A percentile compares a stretch with the other conserved stretches of the same genome.
Evolutionary conservation across 2,888 invertebrate genomes (phyloP).

Genomic region (Lapara coniferarum): DNA sequence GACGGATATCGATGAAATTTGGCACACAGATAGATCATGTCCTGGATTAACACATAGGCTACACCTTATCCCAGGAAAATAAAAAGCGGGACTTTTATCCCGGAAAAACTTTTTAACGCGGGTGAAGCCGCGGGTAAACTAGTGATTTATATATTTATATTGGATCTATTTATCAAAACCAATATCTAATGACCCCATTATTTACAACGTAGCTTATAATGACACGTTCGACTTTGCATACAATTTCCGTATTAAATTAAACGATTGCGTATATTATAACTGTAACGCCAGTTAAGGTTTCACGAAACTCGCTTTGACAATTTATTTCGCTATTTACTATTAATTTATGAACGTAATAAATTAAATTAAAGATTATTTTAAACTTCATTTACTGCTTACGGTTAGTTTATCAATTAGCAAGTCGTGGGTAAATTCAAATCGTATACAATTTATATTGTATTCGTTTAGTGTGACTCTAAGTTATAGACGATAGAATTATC

Average conservation of each 20-base stretch:
- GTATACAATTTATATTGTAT: too few species aligned
- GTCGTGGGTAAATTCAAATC: too few species aligned
- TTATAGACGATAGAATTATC: too few species aligned
- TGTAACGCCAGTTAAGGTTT: background rate
- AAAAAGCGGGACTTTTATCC: too few species aligned
- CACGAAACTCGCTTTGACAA: constrained; percentile 4
- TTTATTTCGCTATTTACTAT: background rate
- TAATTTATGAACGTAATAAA: constrained; percentile 8
- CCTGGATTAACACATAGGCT: too few species aligned
- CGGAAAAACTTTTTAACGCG: too few species aligned
- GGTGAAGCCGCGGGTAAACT: too few species aligned
- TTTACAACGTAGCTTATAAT: background rate
- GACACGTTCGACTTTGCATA: background rate
- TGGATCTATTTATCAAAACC: background rate
- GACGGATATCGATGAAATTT: too few species aligned
- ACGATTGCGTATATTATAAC: constrained; percentile 3
- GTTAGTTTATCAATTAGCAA: background rate
- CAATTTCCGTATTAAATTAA: constrained; percentile 1
- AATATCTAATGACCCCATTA: background rate
- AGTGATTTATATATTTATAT: background rate
- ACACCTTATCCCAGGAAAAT: too few species aligned
- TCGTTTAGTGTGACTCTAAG: too few species aligned
- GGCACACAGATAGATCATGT: too few species aligned
- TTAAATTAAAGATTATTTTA: background rate
- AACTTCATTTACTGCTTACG: background rate